Evolutionary conservation across 2,888 invertebrate genomes (phyloP), one percentile per base, ranked within the genome.

Genomic region (Tinea trinotella): DNA sequence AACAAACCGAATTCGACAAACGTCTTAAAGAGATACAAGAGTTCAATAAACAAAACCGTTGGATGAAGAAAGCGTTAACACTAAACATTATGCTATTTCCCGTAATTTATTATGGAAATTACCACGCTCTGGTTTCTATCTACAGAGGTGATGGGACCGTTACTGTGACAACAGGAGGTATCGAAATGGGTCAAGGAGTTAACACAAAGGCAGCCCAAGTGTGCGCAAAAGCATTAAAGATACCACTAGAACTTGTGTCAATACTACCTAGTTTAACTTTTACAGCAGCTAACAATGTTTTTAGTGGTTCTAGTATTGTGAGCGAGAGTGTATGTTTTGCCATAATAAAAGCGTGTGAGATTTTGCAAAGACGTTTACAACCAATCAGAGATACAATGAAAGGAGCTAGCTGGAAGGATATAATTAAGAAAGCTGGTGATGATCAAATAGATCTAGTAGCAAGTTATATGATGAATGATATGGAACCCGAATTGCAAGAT

Each of bases 141-240:
- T 93, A 90, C 63, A 88, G 90, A 56, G 84, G 88, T 0, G 91
- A 93, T 68, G 92, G 90, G 0, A 89, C 90, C 1, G 92, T 95
- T 0, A 88, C 90, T 0, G 76, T 94, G 0, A 78, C 89, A 0
- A 91, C 92, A 55, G 91, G 91, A 3, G 92, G 92, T 0, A 80
- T 91, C 49, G 92, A 92, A 74, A 89, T 90, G 78, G 94, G 94
- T 0, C 94, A 95, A 83, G 94, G 94, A 0, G 85, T 93, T 34
- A 92, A 94, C 59, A 94, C 94, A 0, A 94, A 94, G 87, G 90
- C 87, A 0, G 90, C 91, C 2, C 94, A 94, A 84, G 91, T 93
- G 0, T 91, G 90, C 55, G 94, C 94, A 0, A 88, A 92, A 62
- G 88, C 88, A 22, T 70, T 96, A 12, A 91, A 90, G 0, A 90